Conservation (phyloP, 1,140 invertebrate genomes). For the Eumeta japonica region DNA sequence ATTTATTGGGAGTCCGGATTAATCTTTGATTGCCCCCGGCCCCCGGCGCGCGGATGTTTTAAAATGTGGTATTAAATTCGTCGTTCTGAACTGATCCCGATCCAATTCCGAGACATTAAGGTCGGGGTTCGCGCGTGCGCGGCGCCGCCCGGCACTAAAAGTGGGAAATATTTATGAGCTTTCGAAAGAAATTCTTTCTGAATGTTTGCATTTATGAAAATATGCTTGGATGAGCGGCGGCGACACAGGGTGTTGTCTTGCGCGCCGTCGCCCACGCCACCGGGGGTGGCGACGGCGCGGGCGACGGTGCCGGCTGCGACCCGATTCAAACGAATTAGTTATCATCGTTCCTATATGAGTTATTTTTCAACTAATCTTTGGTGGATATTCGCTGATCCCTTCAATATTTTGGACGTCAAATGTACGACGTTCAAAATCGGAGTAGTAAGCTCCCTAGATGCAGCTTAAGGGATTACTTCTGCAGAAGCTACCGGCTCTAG, state of each 20-base stretch:
- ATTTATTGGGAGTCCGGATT: slow-evolving; percentile 53
- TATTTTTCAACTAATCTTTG: too few relatives aligned
- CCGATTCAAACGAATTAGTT: too few relatives aligned
- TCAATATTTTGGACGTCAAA: too few relatives aligned
- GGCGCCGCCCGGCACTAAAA: slow-evolving; percentile 33
- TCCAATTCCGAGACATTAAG: slow-evolving; percentile 18
- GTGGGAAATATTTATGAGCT: slow-evolving; percentile 54
- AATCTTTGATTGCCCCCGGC: slow-evolving; percentile 47
- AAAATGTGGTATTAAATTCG: slow-evolving; percentile 39
- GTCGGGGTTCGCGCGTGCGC: slow-evolving; percentile 12
- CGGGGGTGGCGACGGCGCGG: too few relatives aligned
- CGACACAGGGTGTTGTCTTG: slow-evolving; percentile 24
- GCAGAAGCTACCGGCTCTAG: too few relatives aligned
- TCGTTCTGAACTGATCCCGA: slow-evolving; percentile 11
- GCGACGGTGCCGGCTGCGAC: too few relatives aligned
- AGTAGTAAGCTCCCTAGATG: too few relatives aligned
- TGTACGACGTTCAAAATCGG: too few relatives aligned
- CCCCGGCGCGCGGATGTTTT: too few relatives aligned
- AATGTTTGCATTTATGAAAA: slow-evolving; percentile 58
- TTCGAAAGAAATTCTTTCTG: slow-evolving; percentile 53
- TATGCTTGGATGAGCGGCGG: slow-evolving; percentile 43
- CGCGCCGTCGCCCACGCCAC: slow-evolving; percentile 13
- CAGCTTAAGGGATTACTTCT: too few relatives aligned
- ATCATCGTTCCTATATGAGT: too few relatives aligned
- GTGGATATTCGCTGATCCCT: too few relatives aligned